Evolutionary conservation across 1,140 invertebrate genomes (phyloP).

Genomic region (Sarcophaga peregrina): DNA sequence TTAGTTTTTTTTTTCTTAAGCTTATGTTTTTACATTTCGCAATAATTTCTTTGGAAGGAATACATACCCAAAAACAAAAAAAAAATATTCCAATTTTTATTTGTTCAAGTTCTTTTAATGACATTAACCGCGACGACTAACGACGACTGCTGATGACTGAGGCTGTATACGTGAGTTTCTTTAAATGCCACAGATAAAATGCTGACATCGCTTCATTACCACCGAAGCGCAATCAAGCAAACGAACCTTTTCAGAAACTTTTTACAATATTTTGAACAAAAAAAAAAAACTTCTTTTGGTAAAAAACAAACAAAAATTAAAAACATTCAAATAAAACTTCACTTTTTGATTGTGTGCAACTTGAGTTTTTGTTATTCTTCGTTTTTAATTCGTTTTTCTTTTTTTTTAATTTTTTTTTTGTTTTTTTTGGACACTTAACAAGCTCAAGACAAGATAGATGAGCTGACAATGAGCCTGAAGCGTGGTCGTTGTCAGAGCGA

Average conservation of each 20-base stretch:
- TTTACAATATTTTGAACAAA: neutral
- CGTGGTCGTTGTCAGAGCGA: constrained; percentile 31
- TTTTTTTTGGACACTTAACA: constrained; percentile 35
- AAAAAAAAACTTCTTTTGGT: neutral
- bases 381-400: neutral
- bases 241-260: neutral
- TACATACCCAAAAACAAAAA: neutral
- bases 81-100: neutral
- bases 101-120: neutral
- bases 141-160: too few relatives aligned
- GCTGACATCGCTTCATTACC: constrained; percentile 1
- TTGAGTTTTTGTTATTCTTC: neutral
- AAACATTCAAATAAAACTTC: constrained; percentile 14
- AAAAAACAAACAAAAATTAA: neutral
- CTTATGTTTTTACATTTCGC: neutral
- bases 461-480: constrained; percentile 40
- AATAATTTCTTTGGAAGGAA: neutral
- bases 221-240: neutral
- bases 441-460: constrained; percentile 40
- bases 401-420: neutral
- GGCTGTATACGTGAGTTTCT: neutral
- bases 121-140: neutral
- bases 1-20: too few relatives aligned
- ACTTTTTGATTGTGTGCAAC: constrained; percentile 8
- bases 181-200: neutral